Percentiles rank a stretch among this genome's conserved stretches.
Conservation (phyloP, 2,113 vertebrate genomes). For the Elaphurus davidianus region DNA sequence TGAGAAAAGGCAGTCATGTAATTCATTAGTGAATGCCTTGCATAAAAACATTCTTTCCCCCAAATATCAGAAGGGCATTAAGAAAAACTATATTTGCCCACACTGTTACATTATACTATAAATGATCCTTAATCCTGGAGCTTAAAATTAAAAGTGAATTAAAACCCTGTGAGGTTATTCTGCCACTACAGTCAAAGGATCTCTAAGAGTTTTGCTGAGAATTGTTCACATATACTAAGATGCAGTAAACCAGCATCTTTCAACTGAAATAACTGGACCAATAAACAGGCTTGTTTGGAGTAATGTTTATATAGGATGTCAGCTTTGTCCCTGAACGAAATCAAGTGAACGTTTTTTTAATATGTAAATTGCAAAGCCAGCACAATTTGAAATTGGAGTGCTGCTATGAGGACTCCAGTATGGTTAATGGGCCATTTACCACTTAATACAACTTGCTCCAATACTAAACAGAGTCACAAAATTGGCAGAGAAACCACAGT, state of each 20-base stretch:
- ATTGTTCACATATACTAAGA: conserved; percentile 39
- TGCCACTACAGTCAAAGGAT: conserved; percentile 34
- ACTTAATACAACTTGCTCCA: conserved; percentile 38
- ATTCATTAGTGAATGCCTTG: conserved; percentile 31
- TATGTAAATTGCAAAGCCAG: conserved; percentile 67
- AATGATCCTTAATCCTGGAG: conserved; percentile 52
- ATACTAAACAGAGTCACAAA: conserved; percentile 46
- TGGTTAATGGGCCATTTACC: conserved; percentile 60
- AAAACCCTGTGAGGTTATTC: conserved; percentile 39
- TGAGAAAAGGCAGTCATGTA: conserved; percentile 43
- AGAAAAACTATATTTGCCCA: conserved; percentile 56
- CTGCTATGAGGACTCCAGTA: conserved; percentile 56
- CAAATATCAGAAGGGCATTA: conserved; percentile 43
- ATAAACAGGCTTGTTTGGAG: conserved; percentile 64
- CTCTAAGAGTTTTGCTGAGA: conserved; percentile 30
- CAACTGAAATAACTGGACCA: conserved; percentile 61
- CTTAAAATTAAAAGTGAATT: conserved; percentile 62
- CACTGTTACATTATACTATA: conserved; percentile 48
- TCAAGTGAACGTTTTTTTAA: conserved; percentile 60
- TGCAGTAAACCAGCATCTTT: conserved; percentile 62
- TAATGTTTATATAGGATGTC: conserved; percentile 35
- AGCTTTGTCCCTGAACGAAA: conserved; percentile 49
- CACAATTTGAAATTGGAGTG: conserved; percentile 59
- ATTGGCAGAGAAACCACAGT: conserved; percentile 4
- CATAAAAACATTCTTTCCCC: conserved; percentile 52